Evolutionary conservation across 2,888 invertebrate genomes (phyloP).

Genomic region (Eulithis prunata): DNA sequence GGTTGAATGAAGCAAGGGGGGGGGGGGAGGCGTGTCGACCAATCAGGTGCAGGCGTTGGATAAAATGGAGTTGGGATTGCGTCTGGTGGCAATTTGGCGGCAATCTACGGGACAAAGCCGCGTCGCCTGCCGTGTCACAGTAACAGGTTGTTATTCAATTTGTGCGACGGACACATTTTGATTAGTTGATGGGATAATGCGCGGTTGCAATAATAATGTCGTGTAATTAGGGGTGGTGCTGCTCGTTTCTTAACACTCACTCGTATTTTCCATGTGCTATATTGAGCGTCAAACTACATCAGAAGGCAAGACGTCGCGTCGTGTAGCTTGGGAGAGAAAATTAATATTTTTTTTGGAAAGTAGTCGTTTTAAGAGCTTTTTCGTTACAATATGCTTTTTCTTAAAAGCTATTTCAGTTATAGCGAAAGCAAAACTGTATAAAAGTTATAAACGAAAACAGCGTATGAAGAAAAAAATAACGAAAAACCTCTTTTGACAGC

Average conservation of each 20-base stretch:
- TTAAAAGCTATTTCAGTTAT: too few relatives aligned
- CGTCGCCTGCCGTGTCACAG: slow-evolving; percentile 57
- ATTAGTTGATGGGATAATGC: slow-evolving; percentile 74
- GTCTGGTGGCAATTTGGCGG: slow-evolving; percentile 77
- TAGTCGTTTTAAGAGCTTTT: too few relatives aligned
- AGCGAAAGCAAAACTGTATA: too few relatives aligned
- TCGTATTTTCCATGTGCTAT: too few relatives aligned
- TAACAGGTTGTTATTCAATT: slow-evolving; percentile 81
- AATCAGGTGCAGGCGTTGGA: slow-evolving; percentile 77
- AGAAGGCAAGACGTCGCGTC: too few relatives aligned
- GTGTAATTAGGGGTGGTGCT: slow-evolving; percentile 30
- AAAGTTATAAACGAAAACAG: too few relatives aligned
- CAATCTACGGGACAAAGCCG: slow-evolving; percentile 79
- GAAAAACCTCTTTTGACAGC: too few relatives aligned
- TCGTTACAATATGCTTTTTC: too few relatives aligned
- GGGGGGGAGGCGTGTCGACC: slow-evolving; percentile 70
- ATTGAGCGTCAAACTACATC: too few relatives aligned
- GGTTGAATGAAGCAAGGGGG: slow-evolving; percentile 43
- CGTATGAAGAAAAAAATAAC: too few relatives aligned
- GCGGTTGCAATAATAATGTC: slow-evolving; percentile 57
- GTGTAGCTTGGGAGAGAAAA: too few relatives aligned
- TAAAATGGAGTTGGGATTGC: slow-evolving; percentile 74
- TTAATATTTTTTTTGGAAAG: too few relatives aligned
- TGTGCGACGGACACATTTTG: slow-evolving; percentile 76
- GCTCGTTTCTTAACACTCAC: slow-evolving; percentile 13